Evolutionary conservation across 2,797 vertebrate genomes (phyloP).

Genomic region (Ateles fusciceps): DNA sequence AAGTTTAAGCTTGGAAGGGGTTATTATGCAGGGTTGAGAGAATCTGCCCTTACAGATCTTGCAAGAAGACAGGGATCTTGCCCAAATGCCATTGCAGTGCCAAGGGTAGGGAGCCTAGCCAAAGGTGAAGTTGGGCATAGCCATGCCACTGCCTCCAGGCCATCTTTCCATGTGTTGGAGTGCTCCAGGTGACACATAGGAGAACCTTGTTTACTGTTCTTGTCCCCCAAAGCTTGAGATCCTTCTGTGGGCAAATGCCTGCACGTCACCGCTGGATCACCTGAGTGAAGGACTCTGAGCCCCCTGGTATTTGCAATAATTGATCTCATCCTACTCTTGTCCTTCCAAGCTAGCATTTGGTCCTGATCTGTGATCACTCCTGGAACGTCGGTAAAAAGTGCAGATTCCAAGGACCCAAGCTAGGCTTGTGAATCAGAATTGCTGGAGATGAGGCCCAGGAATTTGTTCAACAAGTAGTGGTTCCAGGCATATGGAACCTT

Average conservation of each 20-base stretch:
- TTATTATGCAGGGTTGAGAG: background rate
- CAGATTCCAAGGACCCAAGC: background rate
- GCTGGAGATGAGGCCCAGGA: background rate
- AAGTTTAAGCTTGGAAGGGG: background rate
- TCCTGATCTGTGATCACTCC: too few relatives aligned
- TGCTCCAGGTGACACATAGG: background rate
- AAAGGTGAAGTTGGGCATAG: background rate
- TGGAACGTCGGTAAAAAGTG: background rate
- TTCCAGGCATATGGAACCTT: background rate
- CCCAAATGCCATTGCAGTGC: background rate
- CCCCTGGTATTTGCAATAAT: background rate
- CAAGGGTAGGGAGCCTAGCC: background rate
- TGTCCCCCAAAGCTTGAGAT: background rate
- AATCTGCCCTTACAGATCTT: background rate
- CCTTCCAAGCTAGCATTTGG: background rate
- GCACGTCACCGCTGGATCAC: background rate
- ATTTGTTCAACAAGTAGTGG: background rate
- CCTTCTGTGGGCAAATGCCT: background rate
- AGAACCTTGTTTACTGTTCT: background rate
- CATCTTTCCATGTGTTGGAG: background rate
- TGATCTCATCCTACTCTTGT: background rate
- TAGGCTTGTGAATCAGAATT: background rate
- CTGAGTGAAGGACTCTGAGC: background rate
- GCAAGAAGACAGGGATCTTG: background rate
- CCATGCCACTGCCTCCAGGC: background rate